These are phyloP conservation scores for Lochmaea crataegi DNA, from an alignment of 2,888 invertebrate species.

Conservation along the genomic window DNA sequence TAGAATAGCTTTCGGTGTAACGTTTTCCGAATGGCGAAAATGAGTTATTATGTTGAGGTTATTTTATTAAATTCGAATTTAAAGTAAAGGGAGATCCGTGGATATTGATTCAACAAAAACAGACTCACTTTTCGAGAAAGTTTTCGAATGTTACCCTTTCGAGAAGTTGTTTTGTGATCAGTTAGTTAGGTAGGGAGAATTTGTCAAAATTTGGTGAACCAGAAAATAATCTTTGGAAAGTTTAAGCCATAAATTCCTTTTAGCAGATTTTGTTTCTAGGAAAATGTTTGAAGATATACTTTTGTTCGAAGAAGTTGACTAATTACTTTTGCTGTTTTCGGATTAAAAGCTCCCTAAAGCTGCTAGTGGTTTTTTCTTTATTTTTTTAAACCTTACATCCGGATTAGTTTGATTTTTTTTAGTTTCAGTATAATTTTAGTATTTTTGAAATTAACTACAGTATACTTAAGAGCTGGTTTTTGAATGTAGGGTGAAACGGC, in stretches of 20 bases:
- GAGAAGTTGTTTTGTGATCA: slow-evolving; percentile 28
- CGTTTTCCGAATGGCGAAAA: no score
- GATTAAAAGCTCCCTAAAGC: not conserved
- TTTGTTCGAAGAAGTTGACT: slow-evolving; percentile 7
- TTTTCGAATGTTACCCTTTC: slow-evolving; percentile 27
- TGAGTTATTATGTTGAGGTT: no score
- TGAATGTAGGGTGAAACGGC: no score
- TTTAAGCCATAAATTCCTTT: slow-evolving; percentile 26
- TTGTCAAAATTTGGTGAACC: slow-evolving; percentile 32
- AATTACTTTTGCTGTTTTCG: slow-evolving; percentile 12
- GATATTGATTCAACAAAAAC: slow-evolving; percentile 7
- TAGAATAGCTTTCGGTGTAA: no score
- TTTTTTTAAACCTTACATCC: no score
- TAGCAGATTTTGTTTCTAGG: slow-evolving; percentile 17
- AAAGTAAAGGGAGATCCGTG: not conserved
- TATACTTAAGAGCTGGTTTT: no score
- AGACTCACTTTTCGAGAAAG: not conserved
- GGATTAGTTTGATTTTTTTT: no score
- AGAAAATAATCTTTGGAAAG: slow-evolving; percentile 27
- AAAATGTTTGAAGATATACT: slow-evolving; percentile 14
- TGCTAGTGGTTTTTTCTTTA: no score
- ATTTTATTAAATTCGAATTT: slow-evolving; percentile 11
- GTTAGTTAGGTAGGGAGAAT: slow-evolving; percentile 28
- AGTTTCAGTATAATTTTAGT: no score
- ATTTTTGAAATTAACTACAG: no score